phyloP scores from a whole-genome alignment of 2,113 vertebrate genomes.

The Heliornis fulica region DNA sequence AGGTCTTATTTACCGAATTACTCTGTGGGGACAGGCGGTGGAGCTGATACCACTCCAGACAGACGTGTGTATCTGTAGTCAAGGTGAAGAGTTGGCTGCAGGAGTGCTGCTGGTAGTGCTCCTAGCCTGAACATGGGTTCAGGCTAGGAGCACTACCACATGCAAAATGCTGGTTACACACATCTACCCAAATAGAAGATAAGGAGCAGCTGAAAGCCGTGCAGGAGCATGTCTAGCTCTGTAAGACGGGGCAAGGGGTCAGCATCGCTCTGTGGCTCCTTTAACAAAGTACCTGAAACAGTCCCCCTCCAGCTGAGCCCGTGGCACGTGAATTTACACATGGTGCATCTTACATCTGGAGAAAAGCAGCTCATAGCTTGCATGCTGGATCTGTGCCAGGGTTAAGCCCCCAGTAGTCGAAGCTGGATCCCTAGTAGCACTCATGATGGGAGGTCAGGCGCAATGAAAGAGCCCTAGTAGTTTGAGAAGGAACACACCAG shows the following conservation, averaged over 20 bases:
- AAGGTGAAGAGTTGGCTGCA: background rate
- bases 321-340: background rate
- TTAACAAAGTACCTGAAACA: background rate
- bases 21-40: background rate
- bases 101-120: no score
- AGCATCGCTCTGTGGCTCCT: background rate
- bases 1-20: accelerated
- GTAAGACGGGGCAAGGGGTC: background rate
- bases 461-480: conserved; percentile 65
- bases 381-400: conserved; percentile 26
- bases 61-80: accelerated
- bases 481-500: conserved; percentile 61
- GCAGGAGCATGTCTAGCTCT: background rate
- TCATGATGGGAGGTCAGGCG: conserved; percentile 64
- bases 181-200: background rate
- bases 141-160: accelerated
- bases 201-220: accelerated
- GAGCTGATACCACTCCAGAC: accelerated
- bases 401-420: conserved; percentile 33
- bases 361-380: conserved; percentile 20
- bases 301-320: background rate
- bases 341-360: conserved; percentile 49
- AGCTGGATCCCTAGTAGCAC: conserved; percentile 60
- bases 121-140: no score
- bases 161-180: background rate